Evolutionary conservation across 2,888 invertebrate genomes (phyloP), one percentile per base, ranked within the genome.

Genomic region (Drosophila tanythrix): DNA sequence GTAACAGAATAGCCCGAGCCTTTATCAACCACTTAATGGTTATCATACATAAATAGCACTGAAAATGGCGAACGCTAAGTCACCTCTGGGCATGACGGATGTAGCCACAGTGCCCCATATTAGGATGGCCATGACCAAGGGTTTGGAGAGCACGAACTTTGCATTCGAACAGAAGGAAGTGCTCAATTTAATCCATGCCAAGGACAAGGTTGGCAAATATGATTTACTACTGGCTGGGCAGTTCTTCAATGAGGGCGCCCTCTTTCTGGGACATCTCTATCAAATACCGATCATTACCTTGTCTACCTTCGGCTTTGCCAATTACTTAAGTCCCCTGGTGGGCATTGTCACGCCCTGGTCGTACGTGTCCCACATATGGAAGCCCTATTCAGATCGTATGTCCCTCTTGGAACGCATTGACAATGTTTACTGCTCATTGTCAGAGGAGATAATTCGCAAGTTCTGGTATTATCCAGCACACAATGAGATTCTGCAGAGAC

Each of bases 391-490:
- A 0, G 94, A 94, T 8, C 81, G 85, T 13, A 94, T 94, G 90
- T 94, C 92, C 25, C 94, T 96, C 71, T 91, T 88, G 78, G 93
- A 94, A 72, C 91, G 95, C 75, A 62, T 94, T 0, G 89, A 93
- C 33, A 95, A 95, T 82, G 91, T 94, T 0, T 91, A 92, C 3
- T 61, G 82, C 1, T 81, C 82, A 1, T 31, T 91, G 0, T 77
- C 81, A 13, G 91, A 93, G 2, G 85, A 92, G 0, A 40, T 81
- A 0, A 51, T 81, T 4, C 72, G 92, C 7, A 74, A 79, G 31
- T 89, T 82, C 60, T 82, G 79, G 21, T 91, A 90, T 53, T 82
- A 92, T 18, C 91, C 93, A 0, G 77, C 75, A 13, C 92, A 93
- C 11, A 82, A 92, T 70, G 81, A 86, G 11, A 25, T 92, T 4